These are phyloP conservation scores for Notiomystis cincta DNA, from an alignment of 2,113 vertebrate species.

Conservation along the genomic window DNA sequence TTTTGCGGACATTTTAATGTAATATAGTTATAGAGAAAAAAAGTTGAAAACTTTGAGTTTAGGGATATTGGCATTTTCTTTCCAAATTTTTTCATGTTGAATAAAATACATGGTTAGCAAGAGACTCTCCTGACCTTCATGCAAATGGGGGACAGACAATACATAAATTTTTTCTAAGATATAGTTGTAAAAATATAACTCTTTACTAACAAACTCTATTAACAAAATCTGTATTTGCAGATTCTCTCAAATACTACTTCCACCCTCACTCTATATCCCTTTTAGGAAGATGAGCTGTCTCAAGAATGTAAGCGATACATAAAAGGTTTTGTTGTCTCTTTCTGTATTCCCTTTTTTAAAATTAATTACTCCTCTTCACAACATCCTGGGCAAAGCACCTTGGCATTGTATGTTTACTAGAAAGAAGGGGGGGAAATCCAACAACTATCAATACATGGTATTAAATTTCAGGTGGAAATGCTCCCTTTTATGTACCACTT, in stretches of 20 bases:
- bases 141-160: background rate
- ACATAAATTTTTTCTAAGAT: background rate
- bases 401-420: background rate
- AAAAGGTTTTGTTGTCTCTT: background rate
- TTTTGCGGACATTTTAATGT: background rate
- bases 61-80: background rate
- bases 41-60: background rate
- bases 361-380: constrained; percentile 7
- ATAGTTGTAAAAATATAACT: background rate
- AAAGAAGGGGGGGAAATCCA: background rate
- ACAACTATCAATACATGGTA: constrained; percentile 23
- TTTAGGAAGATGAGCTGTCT: background rate
- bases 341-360: background rate
- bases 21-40: background rate
- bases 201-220: background rate
- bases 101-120: constrained; percentile 7
- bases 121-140: background rate
- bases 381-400: background rate
- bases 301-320: background rate
- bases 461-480: constrained; percentile 50
- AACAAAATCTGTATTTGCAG: background rate
- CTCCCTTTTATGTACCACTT: constrained; percentile 9
- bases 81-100: background rate
- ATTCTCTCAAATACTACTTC: background rate
- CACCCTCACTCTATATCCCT: background rate